A percentile compares a stretch with the other conserved stretches of the same genome.
Conservation (phyloP, 2,797 vertebrate genomes). For the Chlorospingus semifuscus region DNA sequence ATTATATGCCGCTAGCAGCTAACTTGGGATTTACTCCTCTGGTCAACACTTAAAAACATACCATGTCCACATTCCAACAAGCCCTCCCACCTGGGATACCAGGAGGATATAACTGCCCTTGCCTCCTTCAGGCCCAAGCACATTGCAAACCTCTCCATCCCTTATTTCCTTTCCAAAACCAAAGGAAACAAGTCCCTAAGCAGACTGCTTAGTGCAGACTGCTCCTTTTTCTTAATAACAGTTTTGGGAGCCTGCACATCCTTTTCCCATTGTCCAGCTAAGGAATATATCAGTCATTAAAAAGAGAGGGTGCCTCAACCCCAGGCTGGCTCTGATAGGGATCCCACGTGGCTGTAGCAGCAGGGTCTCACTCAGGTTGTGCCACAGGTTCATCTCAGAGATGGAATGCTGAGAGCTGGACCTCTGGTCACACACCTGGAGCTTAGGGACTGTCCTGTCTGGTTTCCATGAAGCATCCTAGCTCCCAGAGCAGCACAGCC, state of each 20-base stretch:
- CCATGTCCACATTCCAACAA: not conserved
- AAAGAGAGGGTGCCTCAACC: not conserved
- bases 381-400: not conserved
- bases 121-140: not conserved
- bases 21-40: not conserved
- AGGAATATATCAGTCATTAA: not conserved
- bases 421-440: not conserved
- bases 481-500: not conserved
- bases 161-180: not conserved
- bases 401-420: not conserved
- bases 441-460: not conserved
- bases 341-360: accelerated
- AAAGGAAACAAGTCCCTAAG: not conserved
- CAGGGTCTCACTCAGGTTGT: accelerated
- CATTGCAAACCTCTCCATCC: not conserved
- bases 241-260: not conserved
- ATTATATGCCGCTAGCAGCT: not conserved
- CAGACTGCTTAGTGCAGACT: not conserved
- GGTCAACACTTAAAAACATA: not conserved
- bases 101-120: not conserved
- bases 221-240: not conserved
- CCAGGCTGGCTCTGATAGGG: not conserved
- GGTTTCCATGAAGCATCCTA: not conserved
- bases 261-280: not conserved
- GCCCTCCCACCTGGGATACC: not conserved